Percentiles rank a stretch among this genome's conserved stretches.
phyloP scores from a whole-genome alignment of 2,113 vertebrate species.

The Mastomys coucha region DNA sequence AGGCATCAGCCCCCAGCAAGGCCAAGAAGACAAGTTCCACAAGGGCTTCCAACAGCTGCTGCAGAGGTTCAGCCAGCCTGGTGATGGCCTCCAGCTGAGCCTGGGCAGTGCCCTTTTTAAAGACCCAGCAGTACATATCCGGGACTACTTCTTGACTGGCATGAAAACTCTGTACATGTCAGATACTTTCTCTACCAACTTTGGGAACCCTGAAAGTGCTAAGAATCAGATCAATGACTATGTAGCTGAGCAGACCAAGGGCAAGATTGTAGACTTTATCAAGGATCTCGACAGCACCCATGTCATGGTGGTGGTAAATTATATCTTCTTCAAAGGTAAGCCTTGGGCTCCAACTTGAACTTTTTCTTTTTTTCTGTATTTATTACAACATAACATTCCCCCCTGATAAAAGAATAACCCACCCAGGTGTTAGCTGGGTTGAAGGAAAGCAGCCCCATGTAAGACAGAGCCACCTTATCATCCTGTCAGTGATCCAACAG shows the following conservation, averaged over 20 bases:
- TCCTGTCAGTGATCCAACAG: not conserved
- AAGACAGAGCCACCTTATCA: not conserved
- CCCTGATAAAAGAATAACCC: not conserved
- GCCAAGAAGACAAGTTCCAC: slow-evolving; percentile 85
- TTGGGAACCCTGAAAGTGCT: slow-evolving; percentile 84
- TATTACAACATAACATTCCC: not conserved
- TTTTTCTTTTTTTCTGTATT: not conserved
- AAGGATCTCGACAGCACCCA: slow-evolving; percentile 84
- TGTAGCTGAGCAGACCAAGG: slow-evolving; percentile 88
- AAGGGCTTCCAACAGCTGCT: slow-evolving; percentile 86
- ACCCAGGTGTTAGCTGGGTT: not conserved
- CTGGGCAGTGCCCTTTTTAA: slow-evolving; percentile 89
- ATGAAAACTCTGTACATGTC: slow-evolving; percentile 84
- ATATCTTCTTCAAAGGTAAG: slow-evolving; percentile 91
- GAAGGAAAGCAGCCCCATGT: not conserved
- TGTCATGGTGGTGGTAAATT: slow-evolving; percentile 91
- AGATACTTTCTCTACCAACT: slow-evolving; percentile 87
- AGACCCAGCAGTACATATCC: slow-evolving; percentile 74
- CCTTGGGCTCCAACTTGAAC: not conserved
- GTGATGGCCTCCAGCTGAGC: slow-evolving; percentile 83
- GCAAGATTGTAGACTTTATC: slow-evolving; percentile 90
- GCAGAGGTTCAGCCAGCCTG: slow-evolving; percentile 82
- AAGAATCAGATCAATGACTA: slow-evolving; percentile 90
- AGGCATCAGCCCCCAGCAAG: slow-evolving; percentile 80
- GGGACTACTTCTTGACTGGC: slow-evolving; percentile 84